Base-by-base conservation (phyloP, 2,113 vertebrate genomes). In the Pogona vitticeps region DNA sequence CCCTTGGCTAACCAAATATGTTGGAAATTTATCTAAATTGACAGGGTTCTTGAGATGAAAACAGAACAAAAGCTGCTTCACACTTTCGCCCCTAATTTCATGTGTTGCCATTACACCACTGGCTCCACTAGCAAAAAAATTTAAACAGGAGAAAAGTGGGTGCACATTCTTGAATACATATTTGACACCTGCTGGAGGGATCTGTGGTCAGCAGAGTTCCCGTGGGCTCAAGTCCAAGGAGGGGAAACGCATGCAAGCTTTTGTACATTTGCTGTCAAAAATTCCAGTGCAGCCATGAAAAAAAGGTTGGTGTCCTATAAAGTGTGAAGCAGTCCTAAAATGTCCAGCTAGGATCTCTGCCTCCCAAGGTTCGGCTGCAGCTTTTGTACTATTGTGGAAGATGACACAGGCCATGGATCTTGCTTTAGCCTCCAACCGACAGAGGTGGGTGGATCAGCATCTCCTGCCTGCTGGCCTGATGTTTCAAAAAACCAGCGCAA, bases 21-120 rank as follows among this genome's bases (percentile, higher is more conserved):
- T 8, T 82, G 65, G 91, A 86, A 83, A 31, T 89, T 42, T 83
- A 75, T 46, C 46, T 84, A 86, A 1, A 59, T 7, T 26, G 23
- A 63, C 76, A 1, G 6, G 2, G 2, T 38, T 56, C 40, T 56
- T 63, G 56, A 75, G 14, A 23, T 81, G 87, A 75, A 76, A 88
- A 56, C 1, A 33, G 68, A 85, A 4, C 6, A 61, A 80, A 61
- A 83, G 42, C 21, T 46, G 33, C 63, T 78, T 68, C 83, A 77
- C 75, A 67, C 42, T 84, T 46, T 33, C 36, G 28, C n/a, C 20
- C 2, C 73, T 56, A 68, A 85, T 6, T 85, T 61, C 42, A 56
- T 77, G 31, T 38, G n/a, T 73, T 18, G 75, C 9, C 40, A 61
- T 68, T 85, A 36, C 61, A 56, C 8, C 58, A 68, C 21, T 5